Percentiles rank a stretch among this genome's conserved stretches.
Evolutionary conservation across 2,797 vertebrate species (phyloP).

Genomic region (Emys orbicularis): DNA sequence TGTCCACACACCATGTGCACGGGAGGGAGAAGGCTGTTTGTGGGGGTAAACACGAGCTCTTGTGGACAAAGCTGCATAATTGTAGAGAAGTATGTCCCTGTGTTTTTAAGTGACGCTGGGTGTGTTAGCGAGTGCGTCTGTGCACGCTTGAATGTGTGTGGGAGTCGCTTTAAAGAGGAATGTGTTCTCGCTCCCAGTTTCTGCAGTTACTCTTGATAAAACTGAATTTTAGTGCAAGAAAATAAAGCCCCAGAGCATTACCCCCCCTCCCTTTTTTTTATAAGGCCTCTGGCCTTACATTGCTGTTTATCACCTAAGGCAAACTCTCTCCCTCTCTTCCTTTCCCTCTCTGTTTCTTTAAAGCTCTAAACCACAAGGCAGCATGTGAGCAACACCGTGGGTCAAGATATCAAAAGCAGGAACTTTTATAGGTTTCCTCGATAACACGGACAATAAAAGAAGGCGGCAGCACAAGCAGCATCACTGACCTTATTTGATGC

Average conservation of each 20-base stretch:
- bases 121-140: background rate
- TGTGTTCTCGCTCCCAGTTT: background rate
- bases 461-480: slow-evolving; percentile 27
- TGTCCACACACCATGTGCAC: rapidly evolving
- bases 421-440: slow-evolving; percentile 66
- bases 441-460: slow-evolving; percentile 52
- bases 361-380: slow-evolving; percentile 72
- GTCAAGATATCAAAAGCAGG: slow-evolving; percentile 75
- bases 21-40: rapidly evolving
- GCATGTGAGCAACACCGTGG: slow-evolving; percentile 52
- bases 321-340: slow-evolving; percentile 46
- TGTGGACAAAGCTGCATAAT: rapidly evolving
- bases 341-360: slow-evolving; percentile 54
- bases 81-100: rapidly evolving
- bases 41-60: background rate
- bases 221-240: background rate
- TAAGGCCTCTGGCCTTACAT: slow-evolving; percentile 33
- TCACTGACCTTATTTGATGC: slow-evolving; percentile 73
- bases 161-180: background rate
- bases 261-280: background rate
- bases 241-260: background rate
- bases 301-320: slow-evolving; percentile 73
- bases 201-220: background rate
- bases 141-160: rapidly evolving
- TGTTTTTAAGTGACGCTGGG: rapidly evolving